phyloP scores from a whole-genome alignment of 2,888 invertebrate species.

The Pandemis cinnamomeana region DNA sequence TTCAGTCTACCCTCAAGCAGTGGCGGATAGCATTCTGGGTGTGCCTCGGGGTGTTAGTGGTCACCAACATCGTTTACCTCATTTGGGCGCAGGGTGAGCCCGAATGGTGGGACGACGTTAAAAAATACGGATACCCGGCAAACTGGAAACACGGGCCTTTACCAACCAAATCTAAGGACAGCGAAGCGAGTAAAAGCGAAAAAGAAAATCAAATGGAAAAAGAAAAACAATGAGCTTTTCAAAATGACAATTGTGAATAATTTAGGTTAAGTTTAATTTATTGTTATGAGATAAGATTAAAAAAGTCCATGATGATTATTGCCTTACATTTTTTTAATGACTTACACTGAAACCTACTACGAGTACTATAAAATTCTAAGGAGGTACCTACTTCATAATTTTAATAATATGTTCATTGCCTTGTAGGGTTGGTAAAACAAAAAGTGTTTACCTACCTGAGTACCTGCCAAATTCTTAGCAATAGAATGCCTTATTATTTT shows the following conservation, averaged over 20 bases:
- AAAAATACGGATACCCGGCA: conserved; percentile 73
- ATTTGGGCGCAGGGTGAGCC: conserved; percentile 90
- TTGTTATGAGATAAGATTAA: conserved; percentile 26
- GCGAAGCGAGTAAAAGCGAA: conserved; percentile 57
- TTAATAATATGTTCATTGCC: no score
- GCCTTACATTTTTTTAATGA: background rate
- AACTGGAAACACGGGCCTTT: conserved; percentile 74
- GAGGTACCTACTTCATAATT: no score
- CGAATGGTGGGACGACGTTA: conserved; percentile 89
- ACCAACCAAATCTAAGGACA: conserved; percentile 57
- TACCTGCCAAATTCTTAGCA: no score
- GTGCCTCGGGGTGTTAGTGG: conserved; percentile 86
- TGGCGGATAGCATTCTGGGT: conserved; percentile 94
- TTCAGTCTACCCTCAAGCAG: conserved; percentile 85
- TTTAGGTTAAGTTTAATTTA: conserved; percentile 26
- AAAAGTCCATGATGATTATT: background rate
- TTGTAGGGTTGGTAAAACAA: no score
- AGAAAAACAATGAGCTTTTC: conserved; percentile 53
- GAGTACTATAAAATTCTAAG: no score
- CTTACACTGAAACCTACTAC: no score
- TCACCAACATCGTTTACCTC: conserved; percentile 88
- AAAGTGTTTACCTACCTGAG: background rate
- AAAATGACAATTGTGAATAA: conserved; percentile 39
- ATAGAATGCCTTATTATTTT: no score
- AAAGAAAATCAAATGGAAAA: conserved; percentile 47